Evolutionary conservation across 1,140 invertebrate species (phyloP).

Genomic region (Formica exsecta): DNA sequence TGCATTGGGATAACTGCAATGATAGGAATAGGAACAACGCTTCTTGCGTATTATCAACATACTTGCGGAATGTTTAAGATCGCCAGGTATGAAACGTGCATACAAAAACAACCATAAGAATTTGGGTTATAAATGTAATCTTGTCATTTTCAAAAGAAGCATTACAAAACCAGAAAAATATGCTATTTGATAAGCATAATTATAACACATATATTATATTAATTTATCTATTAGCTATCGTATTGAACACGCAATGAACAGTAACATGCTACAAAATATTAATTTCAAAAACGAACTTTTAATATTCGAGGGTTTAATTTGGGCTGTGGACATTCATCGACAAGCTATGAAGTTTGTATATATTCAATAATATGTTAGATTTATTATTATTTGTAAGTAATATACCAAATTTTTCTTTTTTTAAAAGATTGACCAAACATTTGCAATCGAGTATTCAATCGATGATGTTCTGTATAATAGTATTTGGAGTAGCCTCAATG

Average conservation of each 20-base stretch:
- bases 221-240: conserved; percentile 23
- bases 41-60: not conserved
- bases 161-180: not conserved
- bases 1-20: not conserved
- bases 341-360: conserved; percentile 26
- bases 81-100: not conserved
- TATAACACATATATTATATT: no score
- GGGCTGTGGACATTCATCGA: conserved; percentile 30
- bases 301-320: not conserved
- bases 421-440: not conserved
- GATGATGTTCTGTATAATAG: conserved; percentile 1
- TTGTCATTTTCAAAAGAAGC: not conserved
- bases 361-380: not conserved
- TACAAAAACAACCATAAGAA: not conserved
- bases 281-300: not conserved
- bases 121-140: not conserved
- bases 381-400: no score
- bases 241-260: not conserved
- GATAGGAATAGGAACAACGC: not conserved
- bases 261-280: not conserved
- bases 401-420: not conserved
- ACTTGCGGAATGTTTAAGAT: conserved; percentile 22
- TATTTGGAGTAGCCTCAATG: not conserved
- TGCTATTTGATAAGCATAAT: not conserved
- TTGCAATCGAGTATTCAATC: not conserved